A percentile compares a stretch with the other conserved stretches of the same genome.
These are phyloP conservation scores for Heliconius aoede DNA, from an alignment of 2,888 invertebrate genomes.

Conservation along the genomic window DNA sequence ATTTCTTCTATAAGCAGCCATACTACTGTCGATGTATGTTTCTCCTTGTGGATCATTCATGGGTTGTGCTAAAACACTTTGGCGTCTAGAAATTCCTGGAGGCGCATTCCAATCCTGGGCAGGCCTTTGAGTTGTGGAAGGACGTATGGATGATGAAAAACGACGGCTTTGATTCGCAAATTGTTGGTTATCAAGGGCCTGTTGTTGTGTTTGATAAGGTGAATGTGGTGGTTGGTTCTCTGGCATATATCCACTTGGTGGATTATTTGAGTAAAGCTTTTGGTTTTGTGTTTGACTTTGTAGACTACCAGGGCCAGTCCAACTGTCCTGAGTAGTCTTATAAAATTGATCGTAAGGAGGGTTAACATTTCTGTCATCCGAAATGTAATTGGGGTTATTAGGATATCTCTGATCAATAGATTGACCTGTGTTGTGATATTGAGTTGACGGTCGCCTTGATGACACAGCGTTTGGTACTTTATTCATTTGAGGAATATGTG, in stretches of 20 bases:
- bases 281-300: constrained; percentile 63
- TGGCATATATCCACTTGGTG: constrained; percentile 59
- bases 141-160: constrained; percentile 65
- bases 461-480: constrained; percentile 74
- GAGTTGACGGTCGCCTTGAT: constrained; percentile 71
- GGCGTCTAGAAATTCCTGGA: constrained; percentile 65
- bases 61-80: constrained; percentile 74
- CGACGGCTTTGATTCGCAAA: constrained; percentile 69
- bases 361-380: constrained; percentile 67
- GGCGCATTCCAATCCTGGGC: constrained; percentile 69
- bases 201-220: constrained; percentile 64
- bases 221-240: constrained; percentile 54
- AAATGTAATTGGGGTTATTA: constrained; percentile 68
- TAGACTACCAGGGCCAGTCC: constrained; percentile 59
- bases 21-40: constrained; percentile 62
- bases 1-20: constrained; percentile 63
- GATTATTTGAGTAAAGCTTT: constrained; percentile 67
- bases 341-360: constrained; percentile 67
- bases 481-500: constrained; percentile 76
- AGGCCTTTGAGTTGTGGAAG: constrained; percentile 64
- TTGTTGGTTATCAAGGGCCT: constrained; percentile 69
- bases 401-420: constrained; percentile 68
- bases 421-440: constrained; percentile 69
- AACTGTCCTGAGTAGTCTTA: constrained; percentile 67
- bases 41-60: constrained; percentile 64